Percentiles rank a stretch among this genome's conserved stretches.
Evolutionary conservation across 2,797 vertebrate genomes (phyloP).

Genomic region (Malurus leucopterus): DNA sequence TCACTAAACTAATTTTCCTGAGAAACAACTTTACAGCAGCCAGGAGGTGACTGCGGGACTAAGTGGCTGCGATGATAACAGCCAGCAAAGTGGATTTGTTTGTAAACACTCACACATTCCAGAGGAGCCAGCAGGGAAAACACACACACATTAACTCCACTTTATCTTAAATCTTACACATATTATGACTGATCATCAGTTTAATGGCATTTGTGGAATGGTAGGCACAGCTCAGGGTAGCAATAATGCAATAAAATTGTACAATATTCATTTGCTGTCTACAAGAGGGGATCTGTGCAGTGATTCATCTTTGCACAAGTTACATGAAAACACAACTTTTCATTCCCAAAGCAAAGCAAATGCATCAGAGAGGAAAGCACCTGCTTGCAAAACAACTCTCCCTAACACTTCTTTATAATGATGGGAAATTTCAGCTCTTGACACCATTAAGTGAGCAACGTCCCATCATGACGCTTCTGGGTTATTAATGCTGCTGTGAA

Average conservation of each 20-base stretch:
- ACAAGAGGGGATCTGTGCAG: not conserved
- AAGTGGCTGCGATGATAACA: not conserved
- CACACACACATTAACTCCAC: not conserved
- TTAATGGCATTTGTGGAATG: conserved; percentile 20
- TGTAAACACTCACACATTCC: not conserved
- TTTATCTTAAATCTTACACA: not conserved
- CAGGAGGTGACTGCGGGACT: not conserved
- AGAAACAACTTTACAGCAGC: not conserved
- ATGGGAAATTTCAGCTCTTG: not conserved
- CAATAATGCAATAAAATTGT: not conserved
- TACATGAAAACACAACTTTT: not conserved
- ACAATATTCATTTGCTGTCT: not conserved
- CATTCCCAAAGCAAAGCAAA: not conserved
- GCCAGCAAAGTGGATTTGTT: not conserved
- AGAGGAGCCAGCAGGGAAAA: not conserved
- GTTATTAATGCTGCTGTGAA: not conserved
- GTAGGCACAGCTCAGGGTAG: not conserved
- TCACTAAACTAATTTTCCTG: not conserved
- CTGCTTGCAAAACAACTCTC: not conserved
- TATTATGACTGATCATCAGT: not conserved
- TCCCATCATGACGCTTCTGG: not conserved
- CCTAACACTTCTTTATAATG: not conserved
- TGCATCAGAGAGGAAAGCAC: not conserved
- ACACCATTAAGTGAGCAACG: not conserved
- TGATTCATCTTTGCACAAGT: not conserved